Conservation (phyloP, 1,140 invertebrate genomes). For the Aradophagus sp. region DNA sequence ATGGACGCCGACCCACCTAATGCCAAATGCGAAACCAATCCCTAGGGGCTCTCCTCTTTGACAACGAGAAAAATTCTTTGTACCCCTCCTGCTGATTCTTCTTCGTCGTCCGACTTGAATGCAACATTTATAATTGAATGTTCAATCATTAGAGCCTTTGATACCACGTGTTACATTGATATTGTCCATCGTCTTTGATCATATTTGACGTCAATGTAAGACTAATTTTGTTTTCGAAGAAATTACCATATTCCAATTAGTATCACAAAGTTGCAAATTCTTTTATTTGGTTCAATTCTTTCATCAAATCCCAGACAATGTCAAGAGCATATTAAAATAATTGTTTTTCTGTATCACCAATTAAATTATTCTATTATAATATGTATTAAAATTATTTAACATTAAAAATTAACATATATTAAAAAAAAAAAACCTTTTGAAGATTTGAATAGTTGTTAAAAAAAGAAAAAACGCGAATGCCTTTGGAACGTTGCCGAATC, state of each 20-base stretch:
- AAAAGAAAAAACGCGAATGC: too few species aligned
- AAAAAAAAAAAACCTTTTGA: background rate
- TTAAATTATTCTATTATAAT: too few species aligned
- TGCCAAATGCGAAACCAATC: conserved; percentile 52
- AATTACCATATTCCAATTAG: background rate
- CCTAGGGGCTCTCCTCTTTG: conserved; percentile 53
- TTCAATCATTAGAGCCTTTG: conserved; percentile 39
- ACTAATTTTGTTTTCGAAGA: conserved; percentile 1
- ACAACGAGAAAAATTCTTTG: conserved; percentile 43
- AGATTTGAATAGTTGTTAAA: too few species aligned
- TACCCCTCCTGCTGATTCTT: conserved; percentile 39
- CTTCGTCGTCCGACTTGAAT: conserved; percentile 32
- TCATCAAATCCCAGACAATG: too few species aligned
- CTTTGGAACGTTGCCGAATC: too few species aligned
- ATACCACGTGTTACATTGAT: conserved; percentile 33
- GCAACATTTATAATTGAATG: conserved; percentile 51
- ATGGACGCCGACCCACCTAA: conserved; percentile 42
- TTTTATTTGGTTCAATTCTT: too few species aligned
- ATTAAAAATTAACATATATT: background rate
- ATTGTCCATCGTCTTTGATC: conserved; percentile 16
- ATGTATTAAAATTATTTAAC: too few species aligned
- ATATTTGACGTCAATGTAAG: background rate
- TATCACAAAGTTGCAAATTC: too few species aligned
- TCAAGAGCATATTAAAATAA: too few species aligned
- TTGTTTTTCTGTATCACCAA: too few species aligned